Evolutionary conservation across 1,140 invertebrate genomes (phyloP).

Genomic region (Drosophila lacertosa): DNA sequence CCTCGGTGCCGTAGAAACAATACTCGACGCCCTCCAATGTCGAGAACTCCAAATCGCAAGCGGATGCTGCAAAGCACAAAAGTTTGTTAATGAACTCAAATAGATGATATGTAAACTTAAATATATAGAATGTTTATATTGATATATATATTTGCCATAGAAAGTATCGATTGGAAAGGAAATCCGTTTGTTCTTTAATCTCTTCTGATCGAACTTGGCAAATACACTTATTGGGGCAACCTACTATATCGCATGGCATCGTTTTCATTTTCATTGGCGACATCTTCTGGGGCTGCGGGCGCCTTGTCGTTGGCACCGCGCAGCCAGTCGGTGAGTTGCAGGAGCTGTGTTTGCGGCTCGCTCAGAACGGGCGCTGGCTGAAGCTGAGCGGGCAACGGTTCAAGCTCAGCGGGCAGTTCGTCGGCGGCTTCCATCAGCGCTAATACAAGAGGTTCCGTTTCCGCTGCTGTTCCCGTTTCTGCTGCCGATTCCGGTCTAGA

Average conservation of each 20-base stretch:
- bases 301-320: not conserved
- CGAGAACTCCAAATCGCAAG: slow-evolving; percentile 37
- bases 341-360: not conserved
- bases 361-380: not conserved
- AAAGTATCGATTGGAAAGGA: no score
- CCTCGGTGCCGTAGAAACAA: slow-evolving; percentile 56
- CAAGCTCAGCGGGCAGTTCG: not conserved
- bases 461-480: not conserved
- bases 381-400: not conserved
- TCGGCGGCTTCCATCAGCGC: not conserved
- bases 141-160: no score
- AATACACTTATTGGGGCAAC: not conserved
- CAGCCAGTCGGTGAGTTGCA: slow-evolving; percentile 10
- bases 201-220: no score
- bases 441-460: not conserved
- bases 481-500: not conserved
- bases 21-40: slow-evolving; percentile 60
- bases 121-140: no score
- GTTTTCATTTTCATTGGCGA: not conserved
- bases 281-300: not conserved
- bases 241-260: not conserved
- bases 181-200: no score
- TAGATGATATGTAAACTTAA: not conserved
- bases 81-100: not conserved
- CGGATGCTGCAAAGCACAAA: slow-evolving; percentile 31